Evolutionary conservation across 2,888 invertebrate species (phyloP), one percentile per base, ranked within the genome.

Genomic region (Synergus japonicus): DNA sequence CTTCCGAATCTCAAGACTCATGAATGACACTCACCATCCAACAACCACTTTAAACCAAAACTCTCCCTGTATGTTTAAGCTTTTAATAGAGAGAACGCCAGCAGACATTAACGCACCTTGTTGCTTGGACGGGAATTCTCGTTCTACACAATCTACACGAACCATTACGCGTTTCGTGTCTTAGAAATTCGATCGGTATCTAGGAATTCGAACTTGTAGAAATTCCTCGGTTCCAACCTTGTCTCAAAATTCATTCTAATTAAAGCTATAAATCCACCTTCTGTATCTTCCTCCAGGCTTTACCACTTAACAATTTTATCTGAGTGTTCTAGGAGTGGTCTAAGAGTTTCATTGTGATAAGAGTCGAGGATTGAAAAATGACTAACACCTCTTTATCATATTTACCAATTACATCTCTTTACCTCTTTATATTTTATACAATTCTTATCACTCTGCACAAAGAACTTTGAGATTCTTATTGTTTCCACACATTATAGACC

Each of bases 11-110:
- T 69, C 76, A 66, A 66, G 76, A 58, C 83, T 81, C 63, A 86
- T 67, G 85, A 83, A 85, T 84, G 85, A 86, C 86, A 86, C 87
- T 85, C 85, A 77, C 22, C 83, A 85, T 85, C 84, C 82, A 81
- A 85, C 86, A 86, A 87, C 85, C 83, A 81, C 87, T 79, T 77
- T 82, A 83, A 78, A 78, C 85, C 85, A 18, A 22, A 67, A 73
- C 54, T 18, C 15, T 13, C 15, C 46, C 49, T 69, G 15, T 44
- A 69, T 9, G 9, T 43, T n/a, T 69, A 49, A 29, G 69, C 73
- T 73, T 73, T 73, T 73, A 73, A 69, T 69, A 69, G 69, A 69
- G 49, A 73, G 73, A 73, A 73, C 73, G 73, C 73, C 73, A 54
- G 10, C 73, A 73, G 37, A 73, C 73, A 73, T 73, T 60, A 60